Conservation (phyloP, 2,888 invertebrate genomes). For the Callyntrura guangdongensis region DNA sequence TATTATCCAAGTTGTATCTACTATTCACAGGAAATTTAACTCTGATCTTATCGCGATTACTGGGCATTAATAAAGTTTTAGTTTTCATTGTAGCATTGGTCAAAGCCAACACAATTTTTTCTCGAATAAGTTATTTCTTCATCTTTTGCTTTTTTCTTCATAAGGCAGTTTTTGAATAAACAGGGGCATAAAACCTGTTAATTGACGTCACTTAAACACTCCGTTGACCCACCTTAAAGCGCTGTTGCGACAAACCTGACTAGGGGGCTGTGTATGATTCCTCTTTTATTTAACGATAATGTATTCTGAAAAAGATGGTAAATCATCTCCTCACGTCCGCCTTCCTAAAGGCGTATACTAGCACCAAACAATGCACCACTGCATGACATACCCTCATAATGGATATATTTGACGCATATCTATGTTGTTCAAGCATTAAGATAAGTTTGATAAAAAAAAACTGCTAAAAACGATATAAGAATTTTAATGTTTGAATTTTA, state of each 20-base stretch:
- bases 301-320: constrained; percentile 64
- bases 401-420: background rate
- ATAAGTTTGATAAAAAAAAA: background rate
- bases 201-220: constrained; percentile 65
- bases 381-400: background rate
- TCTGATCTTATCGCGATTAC: no score
- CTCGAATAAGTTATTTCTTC: background rate
- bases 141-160: background rate
- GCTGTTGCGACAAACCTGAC: constrained; percentile 46
- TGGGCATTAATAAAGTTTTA: background rate
- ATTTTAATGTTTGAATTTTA: constrained; percentile 51
- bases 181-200: constrained; percentile 68
- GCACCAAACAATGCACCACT: background rate
- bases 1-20: no score
- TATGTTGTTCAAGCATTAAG: background rate
- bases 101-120: background rate
- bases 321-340: constrained; percentile 72
- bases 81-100: background rate
- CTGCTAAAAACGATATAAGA: constrained; percentile 8
- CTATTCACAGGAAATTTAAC: no score
- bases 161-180: constrained; percentile 14
- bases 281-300: constrained; percentile 14
- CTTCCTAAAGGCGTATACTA: constrained; percentile 57
- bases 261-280: background rate
- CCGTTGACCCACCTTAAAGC: constrained; percentile 62